phyloP scores from a whole-genome alignment of 1,140 invertebrate species.

The Drosophila parvula region DNA sequence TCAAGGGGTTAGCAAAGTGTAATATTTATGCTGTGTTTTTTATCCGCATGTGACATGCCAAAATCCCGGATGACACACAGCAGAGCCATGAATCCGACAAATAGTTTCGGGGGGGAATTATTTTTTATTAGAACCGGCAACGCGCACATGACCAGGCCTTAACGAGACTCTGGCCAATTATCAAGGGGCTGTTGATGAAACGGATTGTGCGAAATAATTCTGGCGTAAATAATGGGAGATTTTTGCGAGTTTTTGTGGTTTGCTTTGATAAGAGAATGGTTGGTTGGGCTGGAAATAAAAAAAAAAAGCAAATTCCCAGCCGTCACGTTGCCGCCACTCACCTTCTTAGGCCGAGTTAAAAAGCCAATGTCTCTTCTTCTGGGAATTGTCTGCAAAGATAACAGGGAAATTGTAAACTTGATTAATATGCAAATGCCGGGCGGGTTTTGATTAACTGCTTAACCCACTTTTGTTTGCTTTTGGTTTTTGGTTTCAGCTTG shows the following conservation, averaged over 20 bases:
- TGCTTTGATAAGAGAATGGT: slow-evolving; percentile 11
- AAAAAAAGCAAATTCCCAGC: slow-evolving; percentile 30
- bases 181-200: slow-evolving; percentile 39
- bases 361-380: slow-evolving; percentile 21
- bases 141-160: slow-evolving; percentile 30
- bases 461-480: slow-evolving; percentile 62
- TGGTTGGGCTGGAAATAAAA: slow-evolving; percentile 11
- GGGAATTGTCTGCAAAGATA: slow-evolving; percentile 57
- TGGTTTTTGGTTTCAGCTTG: slow-evolving; percentile 20
- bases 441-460: slow-evolving; percentile 71
- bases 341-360: slow-evolving; percentile 19
- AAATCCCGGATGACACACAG: slow-evolving; percentile 57
- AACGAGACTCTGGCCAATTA: slow-evolving; percentile 40
- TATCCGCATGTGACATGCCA: slow-evolving; percentile 46
- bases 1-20: slow-evolving; percentile 5
- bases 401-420: slow-evolving; percentile 61
- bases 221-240: slow-evolving; percentile 22
- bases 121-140: slow-evolving; percentile 37
- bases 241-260: background rate
- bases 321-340: slow-evolving; percentile 30
- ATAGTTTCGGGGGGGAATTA: slow-evolving; percentile 8
- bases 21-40: slow-evolving; percentile 11
- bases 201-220: slow-evolving; percentile 33
- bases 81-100: slow-evolving; percentile 36
- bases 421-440: slow-evolving; percentile 76